Evolutionary conservation across 2,113 vertebrate species (phyloP), one percentile per base, ranked within the genome.

Genomic region (Pollachius pollachius): DNA sequence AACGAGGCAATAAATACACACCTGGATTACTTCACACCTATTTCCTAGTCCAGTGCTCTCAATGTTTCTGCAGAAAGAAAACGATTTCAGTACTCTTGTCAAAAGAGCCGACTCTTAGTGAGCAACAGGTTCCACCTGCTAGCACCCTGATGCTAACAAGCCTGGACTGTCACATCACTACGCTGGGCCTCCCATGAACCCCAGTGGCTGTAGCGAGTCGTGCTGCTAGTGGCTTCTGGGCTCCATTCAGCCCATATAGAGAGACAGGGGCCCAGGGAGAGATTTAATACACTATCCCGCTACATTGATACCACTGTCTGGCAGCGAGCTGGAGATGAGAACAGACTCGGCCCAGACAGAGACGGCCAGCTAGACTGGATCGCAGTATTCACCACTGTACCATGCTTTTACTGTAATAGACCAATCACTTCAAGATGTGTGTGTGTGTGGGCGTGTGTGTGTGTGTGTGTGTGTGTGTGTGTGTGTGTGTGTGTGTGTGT

Each of bases 291-390:
- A 48, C 41, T 13, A 48, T 13, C 41, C 41, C 11, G 41, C 11
- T 48, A 13, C 12, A 9, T 9, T 2, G 41, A 48, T 3, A 48
- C 41, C 8, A 1, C 54, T 57, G 54, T 17, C 54, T 17, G 54
- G 15, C 12, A 1, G n/a, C 54, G 4, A 13, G 16, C 5, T 17
- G 54, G 16, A 57, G 54, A 48, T 48, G 82, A 79, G 78, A 84
- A 80, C 84, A 90, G 74, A 82, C 77, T 83, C 84, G 80, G 76
- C 74, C 74, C 21, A 13, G 0, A 78, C 67, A 54, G 68, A 18
- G 66, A 23, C 17, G 23, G 59, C 25, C 75, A 67, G 56, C 17
- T 58, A 71, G 75, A 15, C 30, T 34, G 30, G 30, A 34, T 34
- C 30, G 30, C 30, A 34, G 30, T 34, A 34, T 34, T 34, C 30